These are phyloP conservation scores for sheep (Ovis aries) DNA, from an alignment of 2,113 vertebrate genomes.

Conservation along the genomic window ARS-UI_Ramb_v3.0 NC_056069.1:7711501-7712000, in stretches of 20 bases:
- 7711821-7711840: background rate
- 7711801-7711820: background rate
- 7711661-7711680: background rate
- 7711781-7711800: background rate
- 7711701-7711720: background rate
- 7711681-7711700: background rate
- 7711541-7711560: background rate
- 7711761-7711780: background rate
- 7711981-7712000: background rate
- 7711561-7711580: constrained; percentile 31
- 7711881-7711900: background rate
- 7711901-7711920: background rate
- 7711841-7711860: background rate
- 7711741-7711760: constrained; percentile 15
- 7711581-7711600: background rate
- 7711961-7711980: background rate
- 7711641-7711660: background rate
- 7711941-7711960: background rate
- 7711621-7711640: background rate
- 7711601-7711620: constrained; percentile 34
- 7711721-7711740: background rate
- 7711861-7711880: background rate
- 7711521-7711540: background rate
- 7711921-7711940: background rate
- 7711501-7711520: constrained; percentile 62